Base-by-base conservation (phyloP, 53 echinoderm and acorn worm genomes). In the Temnopleurus reevesii region DNA sequence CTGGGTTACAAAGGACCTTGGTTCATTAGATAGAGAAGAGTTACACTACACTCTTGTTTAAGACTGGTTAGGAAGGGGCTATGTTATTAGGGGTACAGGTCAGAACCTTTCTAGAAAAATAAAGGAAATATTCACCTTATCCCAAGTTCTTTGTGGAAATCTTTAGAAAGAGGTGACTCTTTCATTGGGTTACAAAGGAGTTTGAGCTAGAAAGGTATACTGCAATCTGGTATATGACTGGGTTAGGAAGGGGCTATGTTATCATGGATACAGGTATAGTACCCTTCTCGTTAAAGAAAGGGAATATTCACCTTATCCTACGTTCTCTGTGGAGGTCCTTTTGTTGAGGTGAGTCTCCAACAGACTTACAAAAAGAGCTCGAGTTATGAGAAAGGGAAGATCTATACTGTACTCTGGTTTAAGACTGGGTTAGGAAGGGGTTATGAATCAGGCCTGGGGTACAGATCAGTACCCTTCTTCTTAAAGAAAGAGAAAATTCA, bases 1-100 rank as follows among this genome's bases (percentile, higher is more conserved):
- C 95, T 8, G 95, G 94, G 55, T 93, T 93, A 34, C 85, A 87
- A 19, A 95, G 95, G 10, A n/a, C 58, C 6, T 58, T 26, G 27
- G 27, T 4, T 58, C 58, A n/a, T n/a, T n/a, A n/a, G n/a, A n/a
- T n/a, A n/a, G n/a, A n/a, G n/a, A n/a, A n/a, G n/a, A n/a, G n/a
- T n/a, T n/a, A n/a, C n/a, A n/a, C n/a, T n/a, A n/a, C n/a, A n/a
- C n/a, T n/a, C n/a, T n/a, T n/a, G n/a, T n/a, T n/a, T n/a, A n/a
- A n/a, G n/a, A n/a, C n/a, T n/a, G n/a, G n/a, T n/a, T n/a, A n/a
- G n/a, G n/a, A n/a, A n/a, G n/a, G n/a, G n/a, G n/a, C n/a, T n/a
- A n/a, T n/a, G n/a, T n/a, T n/a, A n/a, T n/a, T n/a, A n/a, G n/a
- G n/a, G n/a, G n/a, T n/a, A n/a, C n/a, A n/a, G n/a, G n/a, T n/a